Evolutionary conservation across 2,888 invertebrate species (phyloP).

Genomic region (Aleiodes testaceus): DNA sequence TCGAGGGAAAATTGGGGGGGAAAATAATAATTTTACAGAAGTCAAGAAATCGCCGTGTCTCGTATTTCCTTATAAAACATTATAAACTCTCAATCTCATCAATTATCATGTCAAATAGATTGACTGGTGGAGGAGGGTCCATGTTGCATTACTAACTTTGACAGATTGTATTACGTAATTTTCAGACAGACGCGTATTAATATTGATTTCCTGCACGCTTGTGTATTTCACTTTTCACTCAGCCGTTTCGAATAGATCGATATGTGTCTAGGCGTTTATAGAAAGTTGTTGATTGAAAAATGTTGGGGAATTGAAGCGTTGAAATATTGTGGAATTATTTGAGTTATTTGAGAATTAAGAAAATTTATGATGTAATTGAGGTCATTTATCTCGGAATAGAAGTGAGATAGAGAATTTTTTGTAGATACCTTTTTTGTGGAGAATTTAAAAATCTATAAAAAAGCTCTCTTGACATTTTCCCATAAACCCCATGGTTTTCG

Average conservation of each 20-base stretch:
- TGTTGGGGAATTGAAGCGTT: background rate
- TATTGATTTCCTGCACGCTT: conserved; percentile 24
- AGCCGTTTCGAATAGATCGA: background rate
- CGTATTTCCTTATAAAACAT: conserved; percentile 7
- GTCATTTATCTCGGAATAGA: too few relatives aligned
- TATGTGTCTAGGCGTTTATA: conserved; percentile 9
- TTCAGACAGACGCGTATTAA: conserved; percentile 37
- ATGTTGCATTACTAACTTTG: conserved; percentile 7
- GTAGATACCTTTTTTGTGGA: too few relatives aligned
- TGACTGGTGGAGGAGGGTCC: conserved; percentile 39
- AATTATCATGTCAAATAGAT: conserved; percentile 46
- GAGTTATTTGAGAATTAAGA: background rate
- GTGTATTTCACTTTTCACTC: conserved; percentile 2
- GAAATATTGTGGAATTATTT: background rate
- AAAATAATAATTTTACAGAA: conserved; percentile 2
- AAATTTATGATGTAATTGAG: too few relatives aligned
- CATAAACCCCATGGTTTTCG: too few relatives aligned
- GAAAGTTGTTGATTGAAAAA: conserved; percentile 10
- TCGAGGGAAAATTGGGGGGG: background rate
- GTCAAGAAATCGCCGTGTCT: conserved; percentile 13
- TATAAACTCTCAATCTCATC: conserved; percentile 36
- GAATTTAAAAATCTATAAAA: too few relatives aligned
- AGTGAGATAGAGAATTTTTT: too few relatives aligned
- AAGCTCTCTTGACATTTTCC: too few relatives aligned
- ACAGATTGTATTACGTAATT: conserved; percentile 43